These are phyloP conservation scores for Haemorhous mexicanus DNA, from an alignment of 2,113 vertebrate species.

Conservation along the genomic window DNA sequence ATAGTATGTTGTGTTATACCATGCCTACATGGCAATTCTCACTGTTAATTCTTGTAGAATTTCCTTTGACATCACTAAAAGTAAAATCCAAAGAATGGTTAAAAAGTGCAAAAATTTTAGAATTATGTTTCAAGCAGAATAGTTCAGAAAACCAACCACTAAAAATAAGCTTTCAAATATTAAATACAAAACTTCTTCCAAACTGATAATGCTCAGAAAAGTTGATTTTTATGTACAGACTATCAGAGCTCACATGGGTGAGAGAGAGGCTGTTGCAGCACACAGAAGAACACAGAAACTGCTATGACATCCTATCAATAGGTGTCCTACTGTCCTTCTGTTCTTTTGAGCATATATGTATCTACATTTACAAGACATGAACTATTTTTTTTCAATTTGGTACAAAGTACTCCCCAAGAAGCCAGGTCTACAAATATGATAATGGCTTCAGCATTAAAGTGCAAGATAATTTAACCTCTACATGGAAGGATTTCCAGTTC, in stretches of 20 bases:
- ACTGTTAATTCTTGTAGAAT: neutral
- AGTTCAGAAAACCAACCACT: neutral
- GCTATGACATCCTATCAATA: neutral
- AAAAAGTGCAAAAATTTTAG: neutral
- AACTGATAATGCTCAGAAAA: neutral
- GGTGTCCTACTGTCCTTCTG: neutral
- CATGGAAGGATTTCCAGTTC: neutral
- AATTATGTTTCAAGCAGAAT: neutral
- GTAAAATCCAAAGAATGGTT: neutral
- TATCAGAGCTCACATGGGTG: rapidly evolving
- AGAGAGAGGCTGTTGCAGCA: neutral
- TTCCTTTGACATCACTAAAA: neutral
- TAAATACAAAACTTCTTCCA: neutral
- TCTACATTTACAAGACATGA: neutral
- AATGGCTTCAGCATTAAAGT: neutral
- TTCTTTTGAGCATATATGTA: neutral
- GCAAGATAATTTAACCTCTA: neutral
- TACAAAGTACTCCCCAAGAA: neutral
- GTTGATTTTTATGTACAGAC: neutral
- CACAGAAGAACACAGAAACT: neutral
- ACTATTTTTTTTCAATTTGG: neutral
- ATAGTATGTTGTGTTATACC: neutral
- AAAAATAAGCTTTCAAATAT: neutral
- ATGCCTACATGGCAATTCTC: neutral
- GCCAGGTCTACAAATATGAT: neutral